These are phyloP conservation scores for Syngnathus scovelli DNA, from an alignment of 2,113 vertebrate genomes.

Conservation along the genomic window DNA sequence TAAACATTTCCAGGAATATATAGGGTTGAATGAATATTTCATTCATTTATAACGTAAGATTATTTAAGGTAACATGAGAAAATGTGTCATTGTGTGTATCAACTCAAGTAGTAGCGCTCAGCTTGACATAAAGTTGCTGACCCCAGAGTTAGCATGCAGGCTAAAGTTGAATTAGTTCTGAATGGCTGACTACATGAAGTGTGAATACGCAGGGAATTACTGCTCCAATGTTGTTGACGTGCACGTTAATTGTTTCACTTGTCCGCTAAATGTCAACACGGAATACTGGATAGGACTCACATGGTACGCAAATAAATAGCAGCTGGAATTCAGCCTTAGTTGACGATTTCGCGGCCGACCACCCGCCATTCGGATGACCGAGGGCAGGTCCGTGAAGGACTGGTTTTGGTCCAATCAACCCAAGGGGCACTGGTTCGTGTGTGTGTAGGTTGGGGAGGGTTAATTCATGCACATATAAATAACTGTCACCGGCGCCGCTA, in stretches of 20 bases:
- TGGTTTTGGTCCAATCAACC: slow-evolving; percentile 46
- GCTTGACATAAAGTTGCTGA: no score
- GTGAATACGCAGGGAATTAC: background rate
- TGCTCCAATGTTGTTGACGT: background rate
- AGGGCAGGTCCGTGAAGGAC: slow-evolving; percentile 35
- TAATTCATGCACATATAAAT: slow-evolving; percentile 66
- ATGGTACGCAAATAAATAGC: background rate
- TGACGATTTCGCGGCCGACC: background rate
- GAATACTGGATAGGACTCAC: background rate
- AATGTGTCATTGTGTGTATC: no score
- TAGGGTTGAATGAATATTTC: no score
- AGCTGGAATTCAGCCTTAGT: background rate
- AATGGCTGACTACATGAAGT: background rate
- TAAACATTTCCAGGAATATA: no score
- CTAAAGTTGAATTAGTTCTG: background rate
- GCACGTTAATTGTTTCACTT: background rate
- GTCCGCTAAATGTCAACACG: background rate
- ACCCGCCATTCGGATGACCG: slow-evolving; percentile 16
- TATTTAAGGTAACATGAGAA: no score
- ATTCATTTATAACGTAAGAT: no score
- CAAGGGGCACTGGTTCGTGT: slow-evolving; percentile 3
- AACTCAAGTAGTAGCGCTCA: no score
- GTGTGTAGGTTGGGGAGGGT: slow-evolving; percentile 20
- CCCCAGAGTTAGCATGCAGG: background rate
- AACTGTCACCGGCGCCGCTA: slow-evolving; percentile 55